These are phyloP conservation scores for Chrysaora quinquecirrha DNA, from an alignment of 30 jellyfish, hydroid and myxozoan species.

Conservation along the genomic window DNA sequence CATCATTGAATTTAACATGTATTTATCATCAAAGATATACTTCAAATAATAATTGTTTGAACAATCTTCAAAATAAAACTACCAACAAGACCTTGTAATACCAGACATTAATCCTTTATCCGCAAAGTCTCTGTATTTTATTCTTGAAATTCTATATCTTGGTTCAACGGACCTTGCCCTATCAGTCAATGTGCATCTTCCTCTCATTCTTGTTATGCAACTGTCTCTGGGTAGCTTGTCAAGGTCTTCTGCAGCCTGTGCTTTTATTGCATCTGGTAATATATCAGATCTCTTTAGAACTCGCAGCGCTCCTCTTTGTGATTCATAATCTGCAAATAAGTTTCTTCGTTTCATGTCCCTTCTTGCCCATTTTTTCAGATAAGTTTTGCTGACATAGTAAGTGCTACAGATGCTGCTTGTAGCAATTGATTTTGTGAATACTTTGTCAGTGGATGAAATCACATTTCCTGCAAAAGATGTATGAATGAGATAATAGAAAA, in stretches of 20 bases:
- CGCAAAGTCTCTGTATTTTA: slow-evolving; percentile 87
- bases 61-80: too few relatives aligned
- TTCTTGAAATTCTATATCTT: slow-evolving; percentile 91
- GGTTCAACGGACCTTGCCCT: slow-evolving; percentile 77
- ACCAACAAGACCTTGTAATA: slow-evolving; percentile 85
- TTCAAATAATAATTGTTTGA: too few relatives aligned
- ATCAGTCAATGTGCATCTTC: slow-evolving; percentile 92
- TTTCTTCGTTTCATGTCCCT: slow-evolving; percentile 91
- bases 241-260: slow-evolving; percentile 92
- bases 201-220: slow-evolving; percentile 69
- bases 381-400: slow-evolving; percentile 81
- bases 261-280: slow-evolving; percentile 74
- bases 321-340: slow-evolving; percentile 80
- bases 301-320: slow-evolving; percentile 76
- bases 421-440: neutral
- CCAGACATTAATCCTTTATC: slow-evolving; percentile 96
- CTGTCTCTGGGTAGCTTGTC: slow-evolving; percentile 82
- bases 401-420: slow-evolving; percentile 50
- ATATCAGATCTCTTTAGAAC: slow-evolving; percentile 78
- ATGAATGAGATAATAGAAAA: too few relatives aligned
- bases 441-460: neutral
- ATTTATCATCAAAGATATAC: too few relatives aligned
- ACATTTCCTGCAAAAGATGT: neutral
- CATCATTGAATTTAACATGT: too few relatives aligned
- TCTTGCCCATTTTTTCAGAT: slow-evolving; percentile 94